phyloP scores from a whole-genome alignment of 2,113 vertebrate species.

The Acinonyx jubatus region DNA sequence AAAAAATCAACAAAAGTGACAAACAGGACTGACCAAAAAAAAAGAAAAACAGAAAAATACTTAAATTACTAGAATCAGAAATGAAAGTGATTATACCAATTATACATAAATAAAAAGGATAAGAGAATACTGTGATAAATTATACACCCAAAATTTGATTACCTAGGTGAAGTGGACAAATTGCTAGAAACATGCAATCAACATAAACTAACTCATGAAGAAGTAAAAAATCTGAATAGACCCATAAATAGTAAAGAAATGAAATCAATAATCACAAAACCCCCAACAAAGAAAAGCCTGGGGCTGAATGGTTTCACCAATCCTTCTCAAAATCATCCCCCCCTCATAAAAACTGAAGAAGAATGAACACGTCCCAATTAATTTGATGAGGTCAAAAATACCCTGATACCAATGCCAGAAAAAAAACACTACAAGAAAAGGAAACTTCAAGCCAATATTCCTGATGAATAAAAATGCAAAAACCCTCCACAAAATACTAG shows the following conservation, averaged over 20 bases:
- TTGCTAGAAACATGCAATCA: neutral
- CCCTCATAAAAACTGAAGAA: neutral
- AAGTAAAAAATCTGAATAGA: neutral
- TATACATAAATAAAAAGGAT: neutral
- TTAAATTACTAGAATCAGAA: neutral
- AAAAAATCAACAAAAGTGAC: neutral
- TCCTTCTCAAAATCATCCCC: neutral
- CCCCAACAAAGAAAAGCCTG: neutral
- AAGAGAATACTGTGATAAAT: neutral
- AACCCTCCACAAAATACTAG: neutral
- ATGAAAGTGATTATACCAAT: neutral
- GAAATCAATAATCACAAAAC: neutral
- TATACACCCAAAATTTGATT: neutral
- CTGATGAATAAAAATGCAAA: neutral
- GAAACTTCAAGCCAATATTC: neutral
- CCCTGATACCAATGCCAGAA: neutral
- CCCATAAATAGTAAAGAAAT: neutral
- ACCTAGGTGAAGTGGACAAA: neutral
- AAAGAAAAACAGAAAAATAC: neutral
- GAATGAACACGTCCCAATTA: neutral
- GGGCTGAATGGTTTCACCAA: neutral
- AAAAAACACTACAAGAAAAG: neutral
- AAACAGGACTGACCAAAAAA: neutral
- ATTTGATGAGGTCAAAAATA: neutral
- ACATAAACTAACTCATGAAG: neutral